A percentile compares a stretch with the other conserved stretches of the same genome.
Conservation (phyloP, 2,113 vertebrate genomes). For the Sorex fumeus region DNA sequence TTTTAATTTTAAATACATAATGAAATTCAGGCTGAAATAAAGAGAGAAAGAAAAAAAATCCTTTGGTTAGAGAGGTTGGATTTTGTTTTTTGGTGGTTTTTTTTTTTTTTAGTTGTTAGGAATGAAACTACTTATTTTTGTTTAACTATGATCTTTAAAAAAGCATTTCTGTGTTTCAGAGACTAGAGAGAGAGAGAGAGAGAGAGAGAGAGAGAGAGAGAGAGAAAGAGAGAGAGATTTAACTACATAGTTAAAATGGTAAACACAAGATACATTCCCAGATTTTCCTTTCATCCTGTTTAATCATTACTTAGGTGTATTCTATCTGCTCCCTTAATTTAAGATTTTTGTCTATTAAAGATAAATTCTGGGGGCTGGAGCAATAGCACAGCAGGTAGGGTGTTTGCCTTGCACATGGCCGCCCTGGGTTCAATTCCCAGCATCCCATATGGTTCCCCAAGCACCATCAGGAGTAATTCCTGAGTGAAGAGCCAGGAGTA, state of each 20-base stretch:
- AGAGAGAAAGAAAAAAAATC: conserved; percentile 2
- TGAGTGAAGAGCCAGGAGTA: too few relatives aligned
- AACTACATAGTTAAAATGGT: not conserved
- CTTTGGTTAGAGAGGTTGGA: conserved; percentile 12
- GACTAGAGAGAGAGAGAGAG: not conserved
- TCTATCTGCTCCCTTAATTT: conserved; percentile 34
- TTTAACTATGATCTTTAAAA: conserved; percentile 45
- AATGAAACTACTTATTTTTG: conserved; percentile 27
- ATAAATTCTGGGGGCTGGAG: too few relatives aligned
- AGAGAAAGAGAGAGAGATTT: too few relatives aligned
- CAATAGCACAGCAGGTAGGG: too few relatives aligned
- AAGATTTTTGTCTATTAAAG: too few relatives aligned
- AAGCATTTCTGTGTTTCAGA: conserved; percentile 24
- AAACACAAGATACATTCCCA: not conserved
- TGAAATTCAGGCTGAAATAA: not conserved
- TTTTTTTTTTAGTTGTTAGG: conserved; percentile 5
- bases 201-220: not conserved
- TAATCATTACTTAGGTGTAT: not conserved
- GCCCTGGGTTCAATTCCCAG: too few relatives aligned
- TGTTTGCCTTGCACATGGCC: too few relatives aligned
- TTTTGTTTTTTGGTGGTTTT: too few relatives aligned
- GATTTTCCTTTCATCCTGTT: not conserved
- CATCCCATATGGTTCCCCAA: too few relatives aligned
- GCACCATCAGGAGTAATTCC: too few relatives aligned
- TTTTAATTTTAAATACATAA: conserved; percentile 61